phyloP scores from a whole-genome alignment of 2,797 vertebrate genomes.

The Chelon auratus region DNA sequence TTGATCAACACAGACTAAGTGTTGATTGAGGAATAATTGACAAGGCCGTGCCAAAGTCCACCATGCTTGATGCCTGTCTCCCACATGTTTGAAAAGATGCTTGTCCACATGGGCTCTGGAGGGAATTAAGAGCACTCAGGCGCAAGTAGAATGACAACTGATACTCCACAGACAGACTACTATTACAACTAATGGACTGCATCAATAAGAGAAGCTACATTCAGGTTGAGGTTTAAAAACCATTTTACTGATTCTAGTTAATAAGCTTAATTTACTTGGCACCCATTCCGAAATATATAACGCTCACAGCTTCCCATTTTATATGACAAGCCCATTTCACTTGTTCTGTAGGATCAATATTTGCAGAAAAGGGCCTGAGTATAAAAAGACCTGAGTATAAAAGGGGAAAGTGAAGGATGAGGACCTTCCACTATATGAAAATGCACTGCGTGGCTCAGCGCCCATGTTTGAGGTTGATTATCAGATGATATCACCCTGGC shows the following conservation, averaged over 20 bases:
- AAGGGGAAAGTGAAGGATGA: conserved; percentile 63
- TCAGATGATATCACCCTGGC: conserved; percentile 79
- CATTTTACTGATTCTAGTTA: conserved; percentile 59
- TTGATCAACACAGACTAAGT: not conserved
- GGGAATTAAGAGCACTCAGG: conserved; percentile 73
- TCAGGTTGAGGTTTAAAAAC: conserved; percentile 41
- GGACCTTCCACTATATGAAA: conserved; percentile 76
- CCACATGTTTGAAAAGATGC: conserved; percentile 53
- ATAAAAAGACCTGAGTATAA: conserved; percentile 45
- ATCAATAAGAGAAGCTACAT: conserved; percentile 61
- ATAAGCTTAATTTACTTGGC: conserved; percentile 65
- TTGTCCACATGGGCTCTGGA: conserved; percentile 64
- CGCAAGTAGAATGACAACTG: conserved; percentile 69
- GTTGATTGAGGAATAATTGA: conserved; percentile 9
- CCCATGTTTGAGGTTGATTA: conserved; percentile 72
- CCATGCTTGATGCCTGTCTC: not conserved
- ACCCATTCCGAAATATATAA: conserved; percentile 47
- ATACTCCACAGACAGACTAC: conserved; percentile 70
- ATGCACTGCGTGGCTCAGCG: conserved; percentile 75
- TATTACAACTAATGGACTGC: conserved; percentile 74
- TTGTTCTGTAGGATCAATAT: conserved; percentile 78
- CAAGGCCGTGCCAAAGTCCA: conserved; percentile 20
- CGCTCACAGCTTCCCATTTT: conserved; percentile 60
- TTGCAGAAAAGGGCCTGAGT: conserved; percentile 38
- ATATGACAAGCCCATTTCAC: conserved; percentile 75